These are phyloP conservation scores for Oryzias curvinotus DNA, from an alignment of 2,113 vertebrate genomes.

Conservation along the genomic window DNA sequence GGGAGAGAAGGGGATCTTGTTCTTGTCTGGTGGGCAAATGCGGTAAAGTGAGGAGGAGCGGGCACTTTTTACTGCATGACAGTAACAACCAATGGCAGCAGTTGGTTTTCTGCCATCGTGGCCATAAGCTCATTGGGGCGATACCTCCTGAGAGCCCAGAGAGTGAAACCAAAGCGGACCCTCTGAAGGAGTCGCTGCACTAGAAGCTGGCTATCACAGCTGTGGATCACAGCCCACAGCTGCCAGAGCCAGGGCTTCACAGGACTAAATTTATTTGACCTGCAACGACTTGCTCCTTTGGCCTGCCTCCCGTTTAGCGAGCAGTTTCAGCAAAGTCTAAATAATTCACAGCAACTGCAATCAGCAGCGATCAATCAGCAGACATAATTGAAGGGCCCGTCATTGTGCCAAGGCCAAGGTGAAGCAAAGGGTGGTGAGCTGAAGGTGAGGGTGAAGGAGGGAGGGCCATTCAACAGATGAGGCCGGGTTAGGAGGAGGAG, in stretches of 20 bases:
- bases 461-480: conserved; percentile 64
- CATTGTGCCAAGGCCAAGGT: conserved; percentile 64
- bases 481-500: conserved; percentile 20
- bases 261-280: conserved; percentile 59
- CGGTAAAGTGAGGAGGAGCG: no score
- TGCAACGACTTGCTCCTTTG: conserved; percentile 26
- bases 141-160: no score
- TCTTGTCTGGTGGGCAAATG: no score
- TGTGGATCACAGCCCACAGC: conserved; percentile 46
- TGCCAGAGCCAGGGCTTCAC: conserved; percentile 30
- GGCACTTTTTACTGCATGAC: no score
- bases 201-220: conserved; percentile 19
- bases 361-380: conserved; percentile 68
- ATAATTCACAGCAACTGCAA: conserved; percentile 75
- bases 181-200: conserved; percentile 3
- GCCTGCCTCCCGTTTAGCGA: conserved; percentile 24
- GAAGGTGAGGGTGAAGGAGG: conserved; percentile 45
- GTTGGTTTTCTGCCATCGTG: no score
- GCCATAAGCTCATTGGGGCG: no score
- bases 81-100: no score
- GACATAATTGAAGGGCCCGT: conserved; percentile 72
- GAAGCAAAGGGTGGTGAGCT: conserved; percentile 45
- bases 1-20: no score
- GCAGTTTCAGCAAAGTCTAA: conserved; percentile 69
- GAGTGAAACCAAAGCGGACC: no score